Evolutionary conservation across 2,797 vertebrate species (phyloP).

Genomic region (Sebastes flavidus): DNA sequence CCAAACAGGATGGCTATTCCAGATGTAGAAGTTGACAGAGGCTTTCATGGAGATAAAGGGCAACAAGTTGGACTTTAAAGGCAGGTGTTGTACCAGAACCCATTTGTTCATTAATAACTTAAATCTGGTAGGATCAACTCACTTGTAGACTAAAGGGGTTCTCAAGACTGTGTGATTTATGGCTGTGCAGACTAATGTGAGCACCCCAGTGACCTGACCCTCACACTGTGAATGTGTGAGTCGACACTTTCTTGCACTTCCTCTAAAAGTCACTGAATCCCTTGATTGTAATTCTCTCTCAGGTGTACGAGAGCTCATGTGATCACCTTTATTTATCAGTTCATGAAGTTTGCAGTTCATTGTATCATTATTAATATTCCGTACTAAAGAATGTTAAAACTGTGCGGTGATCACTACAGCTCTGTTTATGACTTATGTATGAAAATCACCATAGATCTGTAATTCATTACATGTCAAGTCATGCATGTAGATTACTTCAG

Average conservation of each 20-base stretch:
- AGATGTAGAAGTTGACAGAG: constrained; percentile 34
- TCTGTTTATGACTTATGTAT: not conserved
- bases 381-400: not conserved
- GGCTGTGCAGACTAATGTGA: not conserved
- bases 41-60: not conserved
- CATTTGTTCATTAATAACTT: not conserved
- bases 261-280: not conserved
- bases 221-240: not conserved
- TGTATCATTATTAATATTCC: not conserved
- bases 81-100: not conserved
- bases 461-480: not conserved
- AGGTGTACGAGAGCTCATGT: not conserved
- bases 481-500: not conserved
- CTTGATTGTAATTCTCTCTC: not conserved
- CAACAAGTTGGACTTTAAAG: not conserved
- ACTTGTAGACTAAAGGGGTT: not conserved
- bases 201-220: not conserved
- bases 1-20: constrained; percentile 42
- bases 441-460: not conserved
- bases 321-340: not conserved
- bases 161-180: not conserved
- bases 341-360: not conserved
- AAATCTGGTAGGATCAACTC: not conserved
- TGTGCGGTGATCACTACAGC: not conserved
- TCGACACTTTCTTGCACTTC: not conserved